phyloP scores from a whole-genome alignment of 2,797 vertebrate species.

The Neopelma chrysocephalum region DNA sequence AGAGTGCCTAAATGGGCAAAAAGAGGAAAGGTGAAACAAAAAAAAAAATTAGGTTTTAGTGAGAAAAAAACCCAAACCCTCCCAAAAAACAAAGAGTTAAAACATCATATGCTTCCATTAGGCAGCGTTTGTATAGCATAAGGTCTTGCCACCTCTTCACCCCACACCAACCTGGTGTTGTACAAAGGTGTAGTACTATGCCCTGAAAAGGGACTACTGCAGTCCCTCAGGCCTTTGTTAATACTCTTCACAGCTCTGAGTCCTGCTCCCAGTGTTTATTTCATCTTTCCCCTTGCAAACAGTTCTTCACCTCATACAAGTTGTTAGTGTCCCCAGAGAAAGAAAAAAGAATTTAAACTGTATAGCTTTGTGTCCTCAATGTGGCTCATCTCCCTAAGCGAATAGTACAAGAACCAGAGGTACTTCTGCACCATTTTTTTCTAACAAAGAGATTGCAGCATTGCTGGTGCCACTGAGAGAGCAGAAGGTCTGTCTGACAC shows the following conservation, averaged over 20 bases:
- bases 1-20: neutral
- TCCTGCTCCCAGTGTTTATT: neutral
- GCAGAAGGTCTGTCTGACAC: neutral
- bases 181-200: neutral
- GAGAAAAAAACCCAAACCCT: neutral
- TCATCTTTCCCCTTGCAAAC: neutral
- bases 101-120: neutral
- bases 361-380: accelerated
- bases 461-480: neutral
- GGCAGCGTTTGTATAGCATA: neutral
- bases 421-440: neutral
- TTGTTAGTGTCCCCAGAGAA: neutral
- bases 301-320: neutral
- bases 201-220: neutral
- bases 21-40: neutral
- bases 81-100: neutral
- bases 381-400: neutral
- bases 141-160: neutral
- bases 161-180: neutral
- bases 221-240: neutral
- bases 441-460: neutral
- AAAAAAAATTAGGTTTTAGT: neutral
- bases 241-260: neutral
- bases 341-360: neutral
- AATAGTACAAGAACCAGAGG: neutral